Evolutionary conservation across 1,140 invertebrate genomes (phyloP).

Genomic region (Chelonus insularis): DNA sequence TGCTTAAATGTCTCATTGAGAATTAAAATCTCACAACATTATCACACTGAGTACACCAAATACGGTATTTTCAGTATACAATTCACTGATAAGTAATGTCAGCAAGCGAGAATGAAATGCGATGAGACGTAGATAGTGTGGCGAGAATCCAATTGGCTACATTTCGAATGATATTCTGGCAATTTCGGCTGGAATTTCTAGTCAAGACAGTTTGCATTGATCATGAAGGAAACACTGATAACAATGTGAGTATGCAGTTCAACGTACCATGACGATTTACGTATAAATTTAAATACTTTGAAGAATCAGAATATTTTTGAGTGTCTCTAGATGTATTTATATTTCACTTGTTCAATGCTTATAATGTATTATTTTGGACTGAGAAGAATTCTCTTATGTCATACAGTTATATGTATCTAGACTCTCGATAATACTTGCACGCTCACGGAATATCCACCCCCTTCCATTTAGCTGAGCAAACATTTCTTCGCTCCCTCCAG

Average conservation of each 20-base stretch:
- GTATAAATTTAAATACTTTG: too few species aligned
- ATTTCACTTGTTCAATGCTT: too few species aligned
- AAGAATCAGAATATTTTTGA: too few species aligned
- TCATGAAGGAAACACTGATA: slow-evolving; percentile 1
- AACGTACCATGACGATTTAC: too few species aligned
- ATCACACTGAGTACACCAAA: slow-evolving; percentile 1
- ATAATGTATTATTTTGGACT: too few species aligned
- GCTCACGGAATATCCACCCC: slow-evolving; percentile 16
- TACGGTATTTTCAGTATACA: not conserved
- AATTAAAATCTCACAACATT: slow-evolving; percentile 4
- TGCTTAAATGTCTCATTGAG: not conserved
- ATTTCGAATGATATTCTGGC: slow-evolving; percentile 7
- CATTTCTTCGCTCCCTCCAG: slow-evolving; percentile 11
- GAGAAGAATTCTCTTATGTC: not conserved
- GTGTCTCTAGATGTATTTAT: too few species aligned
- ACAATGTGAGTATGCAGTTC: not conserved
- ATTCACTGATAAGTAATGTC: slow-evolving; percentile 16
- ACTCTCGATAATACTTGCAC: slow-evolving; percentile 16
- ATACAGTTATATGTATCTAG: slow-evolving; percentile 14
- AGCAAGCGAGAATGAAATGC: slow-evolving; percentile 15
- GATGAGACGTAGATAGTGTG: slow-evolving; percentile 14
- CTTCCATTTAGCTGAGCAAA: slow-evolving; percentile 27
- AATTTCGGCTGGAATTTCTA: slow-evolving; percentile 5
- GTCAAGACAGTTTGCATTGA: not conserved
- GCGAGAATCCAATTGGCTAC: slow-evolving; percentile 25